Evolutionary conservation across 2,797 vertebrate genomes (phyloP).

Genomic region (Lacerta bilineata): DNA sequence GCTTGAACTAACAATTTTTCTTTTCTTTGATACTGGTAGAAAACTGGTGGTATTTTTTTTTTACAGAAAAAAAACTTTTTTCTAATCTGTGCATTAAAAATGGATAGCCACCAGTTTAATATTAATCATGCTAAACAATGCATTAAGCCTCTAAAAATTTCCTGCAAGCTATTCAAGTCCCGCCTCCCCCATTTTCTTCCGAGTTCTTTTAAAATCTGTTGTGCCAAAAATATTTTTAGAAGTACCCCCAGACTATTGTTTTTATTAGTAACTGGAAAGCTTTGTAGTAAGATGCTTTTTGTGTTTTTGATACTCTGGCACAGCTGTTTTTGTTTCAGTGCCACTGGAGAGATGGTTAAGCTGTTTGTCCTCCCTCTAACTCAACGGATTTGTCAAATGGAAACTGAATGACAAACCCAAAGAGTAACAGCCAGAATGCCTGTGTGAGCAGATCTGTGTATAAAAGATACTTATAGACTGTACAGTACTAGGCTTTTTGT

Average conservation of each 20-base stretch:
- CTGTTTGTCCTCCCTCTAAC: slow-evolving; percentile 79
- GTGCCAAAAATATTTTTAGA: slow-evolving; percentile 81
- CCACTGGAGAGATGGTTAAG: slow-evolving; percentile 80
- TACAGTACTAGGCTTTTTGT: neutral
- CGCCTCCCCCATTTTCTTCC: slow-evolving; percentile 60
- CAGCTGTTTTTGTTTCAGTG: slow-evolving; percentile 84
- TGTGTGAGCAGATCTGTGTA: slow-evolving; percentile 30
- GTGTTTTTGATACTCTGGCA: slow-evolving; percentile 81
- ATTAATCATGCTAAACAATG: slow-evolving; percentile 39
- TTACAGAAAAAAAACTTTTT: neutral
- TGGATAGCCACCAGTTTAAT: slow-evolving; percentile 35
- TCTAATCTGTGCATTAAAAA: slow-evolving; percentile 30
- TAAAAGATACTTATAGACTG: slow-evolving; percentile 10
- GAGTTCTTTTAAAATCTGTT: slow-evolving; percentile 75
- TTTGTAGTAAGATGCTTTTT: slow-evolving; percentile 82
- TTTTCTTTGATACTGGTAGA: slow-evolving; percentile 54
- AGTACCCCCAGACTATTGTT: slow-evolving; percentile 80
- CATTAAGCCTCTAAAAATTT: slow-evolving; percentile 46
- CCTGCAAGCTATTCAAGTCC: slow-evolving; percentile 34
- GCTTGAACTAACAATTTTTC: neutral
- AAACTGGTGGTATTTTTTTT: slow-evolving; percentile 20
- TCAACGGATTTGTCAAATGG: slow-evolving; percentile 72
- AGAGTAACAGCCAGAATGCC: slow-evolving; percentile 50
- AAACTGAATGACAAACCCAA: slow-evolving; percentile 52
- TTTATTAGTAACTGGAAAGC: slow-evolving; percentile 81